Conservation (phyloP, 1,140 invertebrate species). For the Penaeus indicus region DNA sequence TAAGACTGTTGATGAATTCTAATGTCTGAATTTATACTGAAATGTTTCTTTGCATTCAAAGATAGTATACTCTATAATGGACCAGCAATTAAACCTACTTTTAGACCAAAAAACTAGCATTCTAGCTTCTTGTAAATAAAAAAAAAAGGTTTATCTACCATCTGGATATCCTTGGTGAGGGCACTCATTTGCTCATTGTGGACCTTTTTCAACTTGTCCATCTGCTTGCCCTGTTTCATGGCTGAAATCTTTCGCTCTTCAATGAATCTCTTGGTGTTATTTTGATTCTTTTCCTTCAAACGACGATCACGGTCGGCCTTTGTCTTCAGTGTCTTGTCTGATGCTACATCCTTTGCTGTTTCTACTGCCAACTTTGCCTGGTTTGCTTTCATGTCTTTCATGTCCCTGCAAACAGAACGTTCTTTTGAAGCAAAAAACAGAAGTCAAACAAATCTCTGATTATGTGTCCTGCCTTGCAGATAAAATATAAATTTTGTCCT, state of each 20-base stretch:
- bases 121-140: background rate
- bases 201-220: constrained; percentile 90
- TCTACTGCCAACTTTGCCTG: constrained; percentile 98
- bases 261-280: constrained; percentile 99
- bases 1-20: no score
- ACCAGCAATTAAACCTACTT: no score
- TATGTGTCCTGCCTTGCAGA: no score
- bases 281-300: constrained; percentile 95
- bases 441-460: constrained; percentile 1
- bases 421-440: background rate
- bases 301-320: constrained; percentile 96
- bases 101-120: no score
- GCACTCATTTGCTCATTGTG: constrained; percentile 95
- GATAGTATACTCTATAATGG: no score
- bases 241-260: constrained; percentile 92
- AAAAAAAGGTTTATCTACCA: constrained; percentile 39
- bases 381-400: constrained; percentile 94
- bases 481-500: no score
- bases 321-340: constrained; percentile 96
- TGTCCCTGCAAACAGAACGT: constrained; percentile 78
- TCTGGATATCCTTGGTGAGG: constrained; percentile 88
- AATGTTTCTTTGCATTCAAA: no score
- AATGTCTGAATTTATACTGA: no score
- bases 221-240: constrained; percentile 92
- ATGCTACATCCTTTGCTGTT: constrained; percentile 93